phyloP scores from a whole-genome alignment of 2,888 invertebrate species.

The Apamea sordens region DNA sequence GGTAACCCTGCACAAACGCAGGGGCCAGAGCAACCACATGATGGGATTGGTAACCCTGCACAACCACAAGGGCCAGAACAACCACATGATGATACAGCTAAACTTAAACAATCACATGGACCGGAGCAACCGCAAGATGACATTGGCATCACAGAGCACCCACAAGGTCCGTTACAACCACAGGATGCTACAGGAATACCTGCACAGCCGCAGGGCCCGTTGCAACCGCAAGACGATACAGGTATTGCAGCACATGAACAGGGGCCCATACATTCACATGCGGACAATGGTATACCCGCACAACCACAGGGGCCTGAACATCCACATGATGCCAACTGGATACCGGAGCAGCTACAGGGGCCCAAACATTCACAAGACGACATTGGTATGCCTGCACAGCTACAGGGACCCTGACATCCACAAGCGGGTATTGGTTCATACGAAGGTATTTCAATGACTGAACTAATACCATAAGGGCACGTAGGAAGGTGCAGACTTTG shows the following conservation, averaged over 20 bases:
- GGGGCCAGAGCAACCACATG: slow-evolving; percentile 40
- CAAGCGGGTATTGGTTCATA: slow-evolving; percentile 53
- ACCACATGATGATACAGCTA: slow-evolving; percentile 31
- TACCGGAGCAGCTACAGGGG: slow-evolving; percentile 27
- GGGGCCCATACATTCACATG: slow-evolving; percentile 47
- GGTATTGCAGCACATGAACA: slow-evolving; percentile 43
- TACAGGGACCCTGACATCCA: slow-evolving; percentile 56
- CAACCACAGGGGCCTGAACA: slow-evolving; percentile 39
- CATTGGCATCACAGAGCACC: not conserved
- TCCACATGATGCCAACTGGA: slow-evolving; percentile 26
- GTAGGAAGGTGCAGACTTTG: slow-evolving; percentile 27
- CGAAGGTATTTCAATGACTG: slow-evolving; percentile 59
- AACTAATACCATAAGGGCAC: slow-evolving; percentile 41
- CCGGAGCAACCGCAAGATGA: slow-evolving; percentile 22
- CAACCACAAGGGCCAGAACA: slow-evolving; percentile 36
- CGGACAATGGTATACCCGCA: not conserved
- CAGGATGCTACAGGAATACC: slow-evolving; percentile 30
- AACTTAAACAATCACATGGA: slow-evolving; percentile 20
- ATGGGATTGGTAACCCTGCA: not conserved
- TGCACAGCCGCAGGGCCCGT: slow-evolving; percentile 31
- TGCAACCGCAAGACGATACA: slow-evolving; percentile 45
- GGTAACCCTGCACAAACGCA: slow-evolving; percentile 20
- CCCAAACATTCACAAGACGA: slow-evolving; percentile 41
- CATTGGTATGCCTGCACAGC: slow-evolving; percentile 23
- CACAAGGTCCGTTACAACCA: slow-evolving; percentile 33